A percentile compares a stretch with the other conserved stretches of the same genome.
phyloP scores from a whole-genome alignment of 2,888 invertebrate genomes.

The Embidobia sp. region DNA sequence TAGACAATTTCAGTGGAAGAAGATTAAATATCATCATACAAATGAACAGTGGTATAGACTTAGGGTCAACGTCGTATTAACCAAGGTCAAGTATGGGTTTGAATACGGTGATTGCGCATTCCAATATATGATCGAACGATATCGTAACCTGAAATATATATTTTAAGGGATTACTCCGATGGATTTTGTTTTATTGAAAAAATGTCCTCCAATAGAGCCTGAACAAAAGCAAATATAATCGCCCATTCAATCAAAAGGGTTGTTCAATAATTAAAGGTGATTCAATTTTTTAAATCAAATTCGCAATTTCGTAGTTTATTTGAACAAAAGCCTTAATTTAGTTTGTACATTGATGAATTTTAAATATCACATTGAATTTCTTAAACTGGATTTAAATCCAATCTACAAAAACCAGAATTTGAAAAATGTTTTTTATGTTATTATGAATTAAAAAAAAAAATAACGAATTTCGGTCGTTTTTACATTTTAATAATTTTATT shows the following conservation, averaged over 20 bases:
- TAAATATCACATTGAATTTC: no score
- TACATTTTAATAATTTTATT: no score
- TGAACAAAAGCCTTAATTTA: no score
- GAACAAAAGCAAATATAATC: not conserved
- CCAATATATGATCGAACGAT: not conserved
- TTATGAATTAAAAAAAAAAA: no score
- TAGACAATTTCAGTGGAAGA: no score
- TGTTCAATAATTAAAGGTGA: not conserved
- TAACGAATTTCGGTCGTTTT: no score
- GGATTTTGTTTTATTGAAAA: not conserved
- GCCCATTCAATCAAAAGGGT: not conserved
- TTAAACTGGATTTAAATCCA: no score
- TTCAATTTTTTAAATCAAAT: not conserved
- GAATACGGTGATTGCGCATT: not conserved
- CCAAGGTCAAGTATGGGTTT: constrained; percentile 14
- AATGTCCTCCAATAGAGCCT: not conserved
- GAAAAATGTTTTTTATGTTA: no score
- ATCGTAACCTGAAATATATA: not conserved
- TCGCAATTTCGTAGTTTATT: not conserved
- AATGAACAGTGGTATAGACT: no score
- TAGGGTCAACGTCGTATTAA: constrained; percentile 1
- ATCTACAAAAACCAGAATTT: no score
- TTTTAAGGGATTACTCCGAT: not conserved
- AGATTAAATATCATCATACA: no score
- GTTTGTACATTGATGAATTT: no score